Base-by-base conservation (phyloP, 1,140 invertebrate genomes). In the Zeugodacus cucurbitae region DNA sequence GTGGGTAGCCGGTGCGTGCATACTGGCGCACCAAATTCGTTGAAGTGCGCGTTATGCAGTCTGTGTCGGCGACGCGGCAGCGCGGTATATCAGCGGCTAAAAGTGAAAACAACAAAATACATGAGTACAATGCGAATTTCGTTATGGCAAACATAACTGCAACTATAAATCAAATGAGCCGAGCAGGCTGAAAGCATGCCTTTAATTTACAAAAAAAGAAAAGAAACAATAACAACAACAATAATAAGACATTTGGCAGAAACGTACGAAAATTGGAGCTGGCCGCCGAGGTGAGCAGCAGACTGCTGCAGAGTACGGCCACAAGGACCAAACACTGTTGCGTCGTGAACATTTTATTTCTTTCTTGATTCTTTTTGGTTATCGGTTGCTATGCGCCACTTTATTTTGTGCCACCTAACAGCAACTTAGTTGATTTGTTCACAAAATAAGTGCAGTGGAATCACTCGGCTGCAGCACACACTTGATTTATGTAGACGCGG, bases 21-120 rank as follows among this genome's bases (percentile, higher is more conserved):
- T 90, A 89, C 64, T 91, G 88, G 1, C 89, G 78, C 29, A 93
- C 87, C 85, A 93, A 82, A 26, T 48, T 89, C 32, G 91, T 90
- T 3, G 92, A 89, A 2, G 91, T 90, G 57, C 88, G 89, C 22
- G 90, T 90, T 44, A 93, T 91, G 90, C 92, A 93, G 41, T 87
- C 88, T 34, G 91, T 92, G 87, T 93, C 92, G 34, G 89, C 90
- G 17, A 58, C 8, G 41, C 89, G 90, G 32, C 92, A 93, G 54
- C 90, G 91, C 11, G 90, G 91, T 86, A 93, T 59, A 20, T 93
- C 92, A 20, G 90, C 87, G 86, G 92, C 92, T 93, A 88, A 89
- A 82, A 62, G 62, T 44, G 59, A 89, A 64, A 67, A 20, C 4
- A n/a, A 54, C 48, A 17, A 78, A 41, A 1, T 54, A 78, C 26